These are phyloP conservation scores for Bursaphelenchus okinawaensis DNA, from an alignment of 2,888 invertebrate species.

Conservation along the genomic window DNA sequence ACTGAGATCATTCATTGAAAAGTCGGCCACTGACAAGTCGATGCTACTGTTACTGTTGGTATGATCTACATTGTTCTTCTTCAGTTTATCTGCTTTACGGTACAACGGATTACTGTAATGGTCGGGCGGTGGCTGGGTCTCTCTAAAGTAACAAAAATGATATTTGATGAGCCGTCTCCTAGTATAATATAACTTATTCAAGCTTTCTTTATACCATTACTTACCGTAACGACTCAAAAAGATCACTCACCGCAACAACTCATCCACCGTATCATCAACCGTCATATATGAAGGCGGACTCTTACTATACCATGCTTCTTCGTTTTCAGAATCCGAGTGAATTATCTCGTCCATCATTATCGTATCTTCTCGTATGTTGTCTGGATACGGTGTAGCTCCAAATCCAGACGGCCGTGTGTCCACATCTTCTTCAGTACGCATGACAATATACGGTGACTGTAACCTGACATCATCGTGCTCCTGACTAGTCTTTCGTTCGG, in stretches of 20 bases:
- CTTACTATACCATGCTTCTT: not conserved
- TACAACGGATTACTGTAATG: conserved; percentile 27
- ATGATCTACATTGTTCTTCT: conserved; percentile 9
- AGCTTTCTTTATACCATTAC: too few relatives aligned
- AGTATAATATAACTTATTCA: not conserved
- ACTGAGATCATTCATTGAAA: conserved; percentile 2
- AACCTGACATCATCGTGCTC: not conserved
- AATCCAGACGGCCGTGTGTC: not conserved
- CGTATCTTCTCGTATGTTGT: not conserved
- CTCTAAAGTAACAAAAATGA: conserved; percentile 13
- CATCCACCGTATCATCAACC: not conserved
- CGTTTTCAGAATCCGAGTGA: not conserved
- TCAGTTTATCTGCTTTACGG: conserved; percentile 25
- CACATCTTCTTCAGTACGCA: not conserved
- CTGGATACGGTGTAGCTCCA: not conserved
- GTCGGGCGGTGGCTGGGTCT: conserved; percentile 27
- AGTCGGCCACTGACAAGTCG: conserved; percentile 16
- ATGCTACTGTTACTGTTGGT: conserved; percentile 22
- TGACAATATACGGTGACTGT: not conserved
- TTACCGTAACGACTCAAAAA: too few relatives aligned
- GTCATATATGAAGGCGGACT: not conserved
- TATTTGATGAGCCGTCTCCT: not conserved
- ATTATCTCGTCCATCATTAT: not conserved
- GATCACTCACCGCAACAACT: not conserved
- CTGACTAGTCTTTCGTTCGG: conserved; percentile 27